Evolutionary conservation across 2,797 vertebrate species (phyloP), one percentile per base, ranked within the genome.

Genomic region (Coreius guichenoti): DNA sequence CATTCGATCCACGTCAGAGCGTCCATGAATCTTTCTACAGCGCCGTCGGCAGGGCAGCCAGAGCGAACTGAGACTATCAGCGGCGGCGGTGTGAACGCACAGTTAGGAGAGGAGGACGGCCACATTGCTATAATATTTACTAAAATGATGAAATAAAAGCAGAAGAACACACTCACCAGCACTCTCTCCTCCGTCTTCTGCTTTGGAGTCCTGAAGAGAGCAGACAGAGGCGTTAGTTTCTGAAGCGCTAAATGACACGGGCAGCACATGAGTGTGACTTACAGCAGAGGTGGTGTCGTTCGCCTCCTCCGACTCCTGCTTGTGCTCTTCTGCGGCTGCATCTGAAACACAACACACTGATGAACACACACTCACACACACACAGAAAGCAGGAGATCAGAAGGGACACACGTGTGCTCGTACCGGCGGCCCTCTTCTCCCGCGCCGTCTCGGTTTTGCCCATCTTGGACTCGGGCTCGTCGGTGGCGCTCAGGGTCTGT

Each of bases 381-480:
- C 17, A 29, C 3, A 8, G 21, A 7, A 4, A 13, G 68, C n/a
- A 0, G 43, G 1, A n/a, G 13, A 73, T 2, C 31, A 4, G 3
- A 12, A 1, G 3, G 4, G 0, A 6, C 36, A n/a, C 5, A 1
- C 0, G 21, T 36, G 19, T 2, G 8, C 13, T 65, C 56, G 36
- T 91, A 96, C 96, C 96, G 4, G 95, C 91, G 4, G 93, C 86
- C 0, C 90, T 93, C 7, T 96, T 95, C 0, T 95, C 92, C 4
- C 91, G 94, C 0, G 89, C 91, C 1, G 90, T 88, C 80, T 98
- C 97, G 0, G 95, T 97, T 89, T 92, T 96, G 72, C 95, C 95
- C 2, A 96, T 95, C 90, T 97, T 98, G 29, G 95, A 94, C 90
- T 98, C 97, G 0, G 97, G 96, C 75, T 98, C 97, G 0, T 98